phyloP scores from a whole-genome alignment of 64 coral and sea anemone species.

The Stichodactyla helianthus region DNA sequence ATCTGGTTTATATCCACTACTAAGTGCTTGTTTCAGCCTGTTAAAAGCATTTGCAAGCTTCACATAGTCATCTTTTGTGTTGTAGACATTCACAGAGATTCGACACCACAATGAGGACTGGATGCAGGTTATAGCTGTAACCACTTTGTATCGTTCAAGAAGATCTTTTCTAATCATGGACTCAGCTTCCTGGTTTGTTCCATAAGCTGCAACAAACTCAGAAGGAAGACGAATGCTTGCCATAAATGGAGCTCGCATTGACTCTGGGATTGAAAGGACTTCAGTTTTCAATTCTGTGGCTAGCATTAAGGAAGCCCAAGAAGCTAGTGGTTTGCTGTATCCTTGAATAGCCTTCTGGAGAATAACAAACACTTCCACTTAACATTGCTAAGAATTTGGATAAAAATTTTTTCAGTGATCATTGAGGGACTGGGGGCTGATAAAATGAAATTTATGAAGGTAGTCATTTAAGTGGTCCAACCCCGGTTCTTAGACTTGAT shows the following conservation, averaged over 20 bases:
- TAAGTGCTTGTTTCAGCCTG: conserved; percentile 26
- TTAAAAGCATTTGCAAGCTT: conserved; percentile 43
- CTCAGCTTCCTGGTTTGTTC: conserved; percentile 18
- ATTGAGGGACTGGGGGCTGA: background rate
- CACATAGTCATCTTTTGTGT: conserved; percentile 59
- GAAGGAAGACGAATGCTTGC: conserved; percentile 62
- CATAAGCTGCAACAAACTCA: conserved; percentile 48
- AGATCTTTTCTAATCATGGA: conserved; percentile 33
- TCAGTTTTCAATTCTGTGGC: conserved; percentile 75
- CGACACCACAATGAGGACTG: conserved; percentile 86
- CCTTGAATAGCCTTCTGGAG: conserved; percentile 36
- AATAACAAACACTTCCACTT: background rate
- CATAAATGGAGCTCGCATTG: conserved; percentile 81
- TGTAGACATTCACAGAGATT: conserved; percentile 69
- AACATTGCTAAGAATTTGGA: too few relatives aligned
- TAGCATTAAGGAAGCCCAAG: conserved; percentile 70
- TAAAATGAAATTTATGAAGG: too few relatives aligned
- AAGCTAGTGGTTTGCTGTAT: conserved; percentile 56
- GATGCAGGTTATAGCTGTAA: conserved; percentile 42
- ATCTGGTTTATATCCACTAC: conserved; percentile 33
- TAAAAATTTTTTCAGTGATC: background rate
- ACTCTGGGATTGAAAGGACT: conserved; percentile 50
- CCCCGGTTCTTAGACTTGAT: too few relatives aligned
- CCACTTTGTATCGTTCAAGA: conserved; percentile 46
- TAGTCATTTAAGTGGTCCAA: too few relatives aligned